Percentiles rank a stretch among this genome's conserved stretches.
phyloP scores from a whole-genome alignment of 2,888 invertebrate species.

The Amblyteles armatorius region DNA sequence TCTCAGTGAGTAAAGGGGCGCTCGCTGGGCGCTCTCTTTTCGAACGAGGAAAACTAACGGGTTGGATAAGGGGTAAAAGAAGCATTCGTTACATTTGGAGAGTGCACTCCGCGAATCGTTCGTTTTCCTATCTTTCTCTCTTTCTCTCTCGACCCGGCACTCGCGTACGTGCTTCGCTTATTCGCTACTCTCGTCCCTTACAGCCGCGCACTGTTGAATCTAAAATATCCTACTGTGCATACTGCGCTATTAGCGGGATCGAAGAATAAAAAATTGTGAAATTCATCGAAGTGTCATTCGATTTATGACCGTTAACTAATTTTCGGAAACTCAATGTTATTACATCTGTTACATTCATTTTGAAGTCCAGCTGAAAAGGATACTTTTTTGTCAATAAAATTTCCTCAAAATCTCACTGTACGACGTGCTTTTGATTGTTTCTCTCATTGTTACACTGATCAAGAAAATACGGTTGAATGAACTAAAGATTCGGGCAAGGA shows the following conservation, averaged over 20 bases:
- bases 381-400: too few species aligned
- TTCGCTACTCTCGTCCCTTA: slow-evolving; percentile 23
- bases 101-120: slow-evolving; percentile 64
- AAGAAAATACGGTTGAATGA: too few species aligned
- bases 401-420: too few species aligned
- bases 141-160: neutral
- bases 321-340: neutral
- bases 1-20: slow-evolving; percentile 54
- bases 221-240: slow-evolving; percentile 7
- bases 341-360: neutral
- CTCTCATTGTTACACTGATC: too few species aligned
- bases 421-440: too few species aligned
- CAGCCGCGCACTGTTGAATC: slow-evolving; percentile 12
- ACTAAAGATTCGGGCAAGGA: too few species aligned
- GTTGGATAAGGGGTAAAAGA: slow-evolving; percentile 56
- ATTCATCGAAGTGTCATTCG: neutral
- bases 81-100: slow-evolving; percentile 66
- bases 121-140: slow-evolving; percentile 48
- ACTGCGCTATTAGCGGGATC: neutral
- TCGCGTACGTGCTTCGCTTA: slow-evolving; percentile 55
- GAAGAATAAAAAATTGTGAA: neutral
- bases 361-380: too few species aligned
- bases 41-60: slow-evolving; percentile 62
- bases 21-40: slow-evolving; percentile 40
- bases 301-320: neutral